phyloP scores from a whole-genome alignment of 1,140 invertebrate species.

The Pinna nobilis region DNA sequence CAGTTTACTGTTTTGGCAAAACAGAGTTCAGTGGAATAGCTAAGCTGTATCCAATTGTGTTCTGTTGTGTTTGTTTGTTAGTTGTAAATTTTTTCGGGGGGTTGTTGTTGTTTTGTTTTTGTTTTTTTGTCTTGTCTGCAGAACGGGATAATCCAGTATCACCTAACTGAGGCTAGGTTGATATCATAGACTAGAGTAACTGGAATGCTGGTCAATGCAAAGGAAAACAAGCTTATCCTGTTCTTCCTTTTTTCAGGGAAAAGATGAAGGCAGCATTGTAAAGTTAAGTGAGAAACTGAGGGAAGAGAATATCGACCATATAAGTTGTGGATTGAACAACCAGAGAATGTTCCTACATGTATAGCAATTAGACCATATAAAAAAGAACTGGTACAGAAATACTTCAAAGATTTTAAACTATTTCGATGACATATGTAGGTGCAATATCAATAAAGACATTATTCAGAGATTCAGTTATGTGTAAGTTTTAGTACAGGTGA shows the following conservation, averaged over 20 bases:
- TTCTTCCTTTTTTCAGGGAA: slow-evolving; percentile 78
- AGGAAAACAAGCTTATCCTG: no score
- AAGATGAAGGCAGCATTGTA: slow-evolving; percentile 84
- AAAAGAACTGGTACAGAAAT: slow-evolving; percentile 88
- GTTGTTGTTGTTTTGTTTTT: no score
- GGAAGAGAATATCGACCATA: slow-evolving; percentile 85
- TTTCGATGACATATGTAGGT: slow-evolving; percentile 72
- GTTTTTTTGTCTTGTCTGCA: no score
- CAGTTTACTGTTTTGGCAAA: no score
- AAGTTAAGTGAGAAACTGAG: slow-evolving; percentile 82
- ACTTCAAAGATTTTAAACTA: slow-evolving; percentile 93
- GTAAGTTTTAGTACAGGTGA: not conserved
- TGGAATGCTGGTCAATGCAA: no score
- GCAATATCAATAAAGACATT: not conserved
- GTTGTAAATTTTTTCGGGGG: no score
- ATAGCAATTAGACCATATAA: slow-evolving; percentile 94
- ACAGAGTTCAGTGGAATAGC: no score
- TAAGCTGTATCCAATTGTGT: no score
- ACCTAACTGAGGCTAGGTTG: no score
- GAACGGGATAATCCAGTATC: no score
- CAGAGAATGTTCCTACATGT: slow-evolving; percentile 96
- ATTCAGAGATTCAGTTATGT: not conserved
- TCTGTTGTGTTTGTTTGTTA: no score
- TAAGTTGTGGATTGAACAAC: slow-evolving; percentile 98
- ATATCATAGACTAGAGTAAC: no score